Base-by-base conservation (phyloP, 2,797 vertebrate species). In the Anolis apletophallus region DNA sequence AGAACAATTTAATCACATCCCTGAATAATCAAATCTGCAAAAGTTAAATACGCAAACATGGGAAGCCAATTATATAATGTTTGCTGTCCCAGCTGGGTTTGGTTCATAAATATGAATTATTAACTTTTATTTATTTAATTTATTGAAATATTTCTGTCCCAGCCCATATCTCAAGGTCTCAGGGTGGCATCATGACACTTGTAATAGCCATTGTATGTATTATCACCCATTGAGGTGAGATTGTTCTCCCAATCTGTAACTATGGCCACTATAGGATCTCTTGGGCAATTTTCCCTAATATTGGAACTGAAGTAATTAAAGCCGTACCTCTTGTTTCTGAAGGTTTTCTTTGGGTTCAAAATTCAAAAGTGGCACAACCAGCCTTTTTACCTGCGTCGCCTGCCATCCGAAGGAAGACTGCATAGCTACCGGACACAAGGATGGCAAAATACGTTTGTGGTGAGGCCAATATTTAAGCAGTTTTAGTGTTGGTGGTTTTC, bases 371-470 rank as follows among this genome's bases (percentile, higher is more conserved):
- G 94, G 96, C 11, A 89, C 95, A 36, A 97, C 92, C 90, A 98
- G 98, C 88, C 86, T 74, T 0, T 99, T 99, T 85, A 98, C 95
- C 0, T 99, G 98, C 1, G n/a, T 99, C 0, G 88, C 96, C 9
- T 99, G 98, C 91, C 98, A 99, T 92, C 98, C 98, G 0, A 96
- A 93, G 0, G 97, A 99, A 26, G 98, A 99, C 79, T 99, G 98
- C 93, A 98, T 99, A 1, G 98, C 98, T 55, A 98, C 97, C 0
- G 99, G 99, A 34, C 98, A 99, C 2, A 94, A 95, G 52, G 98
- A 99, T 46, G 98, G 99, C 72, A 99, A 98, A 94, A 99, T 99
- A 64, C 97, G 98, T 16, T 92, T 99, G 74, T 99, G 99, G 98
- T 99, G 93, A 89, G 97, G 89, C 3, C 16, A 13, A 1, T 11